Percentiles rank a stretch among this genome's conserved stretches.
phyloP scores from a whole-genome alignment of 2,113 vertebrate genomes.

The Callipepla squamata region DNA sequence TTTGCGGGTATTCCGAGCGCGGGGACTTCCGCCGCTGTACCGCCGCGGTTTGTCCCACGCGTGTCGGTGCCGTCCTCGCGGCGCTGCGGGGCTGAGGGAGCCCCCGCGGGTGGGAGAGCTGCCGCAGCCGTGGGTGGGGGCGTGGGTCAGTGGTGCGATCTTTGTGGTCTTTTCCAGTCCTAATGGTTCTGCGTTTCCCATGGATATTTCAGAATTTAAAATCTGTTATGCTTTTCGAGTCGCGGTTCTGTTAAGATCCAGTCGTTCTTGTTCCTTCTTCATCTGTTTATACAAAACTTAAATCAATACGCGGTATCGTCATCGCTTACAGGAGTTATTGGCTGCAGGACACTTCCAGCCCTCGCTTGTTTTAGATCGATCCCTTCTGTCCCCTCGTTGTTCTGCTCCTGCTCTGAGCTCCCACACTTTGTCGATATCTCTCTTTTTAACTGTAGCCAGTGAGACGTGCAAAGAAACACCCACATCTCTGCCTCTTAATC shows the following conservation, averaged over 20 bases:
- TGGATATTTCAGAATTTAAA: background rate
- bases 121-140: background rate
- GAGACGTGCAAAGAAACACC: constrained; percentile 47
- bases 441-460: constrained; percentile 11
- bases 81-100: background rate
- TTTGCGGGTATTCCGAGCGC: accelerated
- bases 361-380: background rate
- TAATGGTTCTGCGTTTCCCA: background rate
- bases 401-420: constrained; percentile 46
- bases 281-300: background rate
- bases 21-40: background rate
- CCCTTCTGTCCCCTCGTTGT: background rate
- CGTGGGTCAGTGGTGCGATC: too few species aligned
- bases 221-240: background rate
- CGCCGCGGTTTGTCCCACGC: too few species aligned
- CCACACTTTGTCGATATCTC: constrained; percentile 45
- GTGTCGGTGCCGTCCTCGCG: too few species aligned
- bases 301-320: background rate
- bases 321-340: background rate
- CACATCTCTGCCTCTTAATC: constrained; percentile 35
- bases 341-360: background rate
- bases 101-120: background rate
- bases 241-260: background rate
- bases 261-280: background rate
- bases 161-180: too few species aligned